Conservation (phyloP, 2,888 invertebrate genomes). For the Meghimatium bilineatum region DNA sequence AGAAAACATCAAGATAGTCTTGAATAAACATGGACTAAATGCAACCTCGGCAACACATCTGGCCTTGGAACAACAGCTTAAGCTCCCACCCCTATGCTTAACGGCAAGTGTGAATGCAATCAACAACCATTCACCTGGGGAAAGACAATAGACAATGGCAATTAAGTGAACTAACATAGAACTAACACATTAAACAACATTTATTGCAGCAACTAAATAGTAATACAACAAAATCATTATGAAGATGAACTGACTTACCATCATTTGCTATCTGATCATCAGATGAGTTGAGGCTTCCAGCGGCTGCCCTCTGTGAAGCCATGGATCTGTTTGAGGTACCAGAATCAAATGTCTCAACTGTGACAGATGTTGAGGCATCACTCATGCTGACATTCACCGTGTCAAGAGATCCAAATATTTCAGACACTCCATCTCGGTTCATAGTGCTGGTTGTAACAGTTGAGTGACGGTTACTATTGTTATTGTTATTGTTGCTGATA, state of each 20-base stretch:
- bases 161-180: no score
- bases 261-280: slow-evolving; percentile 71
- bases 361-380: slow-evolving; percentile 79
- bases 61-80: no score
- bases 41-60: no score
- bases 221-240: neutral
- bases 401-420: slow-evolving; percentile 80
- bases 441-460: slow-evolving; percentile 72
- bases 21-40: no score
- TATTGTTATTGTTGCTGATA: slow-evolving; percentile 48
- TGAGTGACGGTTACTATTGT: slow-evolving; percentile 68
- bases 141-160: no score
- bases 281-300: slow-evolving; percentile 80
- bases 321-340: slow-evolving; percentile 78
- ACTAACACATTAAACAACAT: no score
- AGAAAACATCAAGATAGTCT: no score
- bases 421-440: slow-evolving; percentile 70
- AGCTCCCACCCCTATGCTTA: no score
- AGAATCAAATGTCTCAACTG: slow-evolving; percentile 80
- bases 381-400: slow-evolving; percentile 80
- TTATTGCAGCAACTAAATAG: no score
- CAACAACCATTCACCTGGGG: no score
- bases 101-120: no score
- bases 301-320: slow-evolving; percentile 80
- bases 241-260: slow-evolving; percentile 59